A percentile compares a stretch with the other conserved stretches of the same genome.
These are phyloP conservation scores for Halcyon badia DNA, from an alignment of 2,797 vertebrate genomes.

Conservation along the genomic window DNA sequence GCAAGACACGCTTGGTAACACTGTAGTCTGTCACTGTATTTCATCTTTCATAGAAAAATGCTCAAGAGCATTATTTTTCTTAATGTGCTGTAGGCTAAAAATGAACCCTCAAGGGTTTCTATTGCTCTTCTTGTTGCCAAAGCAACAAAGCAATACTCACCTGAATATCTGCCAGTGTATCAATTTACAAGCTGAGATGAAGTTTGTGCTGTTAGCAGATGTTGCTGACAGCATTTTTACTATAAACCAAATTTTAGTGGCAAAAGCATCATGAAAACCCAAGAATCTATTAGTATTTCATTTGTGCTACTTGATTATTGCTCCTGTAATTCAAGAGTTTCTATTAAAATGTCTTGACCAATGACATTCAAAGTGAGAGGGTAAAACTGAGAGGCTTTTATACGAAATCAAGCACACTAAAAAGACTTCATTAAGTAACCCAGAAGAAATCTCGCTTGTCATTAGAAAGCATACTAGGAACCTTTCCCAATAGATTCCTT, in stretches of 20 bases:
- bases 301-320: slow-evolving; percentile 30
- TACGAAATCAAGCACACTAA: neutral
- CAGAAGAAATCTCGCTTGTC: neutral
- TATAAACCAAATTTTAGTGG: neutral
- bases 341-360: slow-evolving; percentile 24
- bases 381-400: neutral
- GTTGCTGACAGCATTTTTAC: slow-evolving; percentile 5
- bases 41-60: slow-evolving; percentile 11
- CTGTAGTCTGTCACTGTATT: neutral
- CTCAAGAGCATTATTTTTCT: slow-evolving; percentile 34
- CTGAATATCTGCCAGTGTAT: slow-evolving; percentile 43
- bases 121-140: slow-evolving; percentile 59
- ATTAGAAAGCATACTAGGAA: neutral
- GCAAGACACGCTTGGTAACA: neutral
- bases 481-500: neutral
- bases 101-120: slow-evolving; percentile 9
- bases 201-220: slow-evolving; percentile 11
- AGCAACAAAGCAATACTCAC: slow-evolving; percentile 66
- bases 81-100: slow-evolving; percentile 41
- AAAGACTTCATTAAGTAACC: neutral
- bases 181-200: slow-evolving; percentile 39
- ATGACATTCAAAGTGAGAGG: slow-evolving; percentile 19
- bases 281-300: neutral
- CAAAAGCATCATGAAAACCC: slow-evolving; percentile 9
- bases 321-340: slow-evolving; percentile 44